Evolutionary conservation across 2,888 invertebrate genomes (phyloP).

Genomic region (Sesia bembeciformis): DNA sequence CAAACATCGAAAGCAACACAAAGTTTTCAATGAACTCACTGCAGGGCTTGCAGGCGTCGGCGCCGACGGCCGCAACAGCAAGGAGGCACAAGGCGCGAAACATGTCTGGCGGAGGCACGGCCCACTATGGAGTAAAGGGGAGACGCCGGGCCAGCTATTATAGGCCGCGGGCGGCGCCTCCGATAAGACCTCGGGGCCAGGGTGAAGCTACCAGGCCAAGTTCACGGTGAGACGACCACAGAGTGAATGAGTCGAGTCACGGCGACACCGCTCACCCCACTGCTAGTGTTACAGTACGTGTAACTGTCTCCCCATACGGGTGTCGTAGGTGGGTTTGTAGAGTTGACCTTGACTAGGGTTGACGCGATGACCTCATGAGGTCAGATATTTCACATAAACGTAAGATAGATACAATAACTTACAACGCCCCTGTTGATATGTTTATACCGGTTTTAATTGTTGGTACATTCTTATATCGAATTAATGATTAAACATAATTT

Average conservation of each 20-base stretch:
- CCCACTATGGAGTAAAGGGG: conserved; percentile 59
- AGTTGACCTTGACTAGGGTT: not conserved
- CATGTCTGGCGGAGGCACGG: conserved; percentile 64
- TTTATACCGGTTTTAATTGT: too few species aligned
- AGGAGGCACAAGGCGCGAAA: conserved; percentile 58
- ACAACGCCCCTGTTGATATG: too few species aligned
- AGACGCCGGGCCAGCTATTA: conserved; percentile 70
- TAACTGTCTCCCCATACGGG: conserved; percentile 5
- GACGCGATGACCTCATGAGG: too few species aligned
- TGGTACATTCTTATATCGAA: too few species aligned
- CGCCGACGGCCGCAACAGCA: conserved; percentile 33
- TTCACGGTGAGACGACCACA: conserved; percentile 65
- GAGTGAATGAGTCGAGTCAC: conserved; percentile 34
- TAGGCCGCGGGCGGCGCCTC: conserved; percentile 70
- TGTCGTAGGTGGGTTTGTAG: not conserved
- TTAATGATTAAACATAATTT: too few species aligned
- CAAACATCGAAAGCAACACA: not conserved
- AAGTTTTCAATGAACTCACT: conserved; percentile 42
- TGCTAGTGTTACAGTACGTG: conserved; percentile 11
- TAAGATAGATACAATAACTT: too few species aligned
- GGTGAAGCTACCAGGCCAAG: conserved; percentile 61
- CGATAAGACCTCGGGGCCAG: conserved; percentile 66
- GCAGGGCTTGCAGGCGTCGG: conserved; percentile 60
- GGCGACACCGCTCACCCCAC: conserved; percentile 24
- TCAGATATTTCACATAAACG: too few species aligned